Evolutionary conservation across 2,888 invertebrate species (phyloP), one percentile per base, ranked within the genome.

Genomic region (Rambutsinella grinnellia): DNA sequence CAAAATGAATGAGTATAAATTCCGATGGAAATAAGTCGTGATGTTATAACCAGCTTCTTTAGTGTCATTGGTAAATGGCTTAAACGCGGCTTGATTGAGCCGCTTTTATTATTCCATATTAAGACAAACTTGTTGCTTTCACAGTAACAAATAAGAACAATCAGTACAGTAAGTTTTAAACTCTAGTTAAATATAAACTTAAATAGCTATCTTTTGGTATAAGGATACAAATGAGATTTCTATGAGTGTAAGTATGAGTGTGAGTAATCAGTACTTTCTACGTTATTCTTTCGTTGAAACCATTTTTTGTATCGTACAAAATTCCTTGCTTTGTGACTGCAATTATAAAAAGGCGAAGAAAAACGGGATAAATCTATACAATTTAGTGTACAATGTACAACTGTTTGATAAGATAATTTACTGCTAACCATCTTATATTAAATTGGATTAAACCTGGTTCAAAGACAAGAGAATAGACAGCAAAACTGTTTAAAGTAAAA

Each of bases 381-480:
- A 47, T 70, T 47, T 70, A 70, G 62, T 62, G 70, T 70, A 70
- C 70, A 70, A 68, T 23, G 36, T 36, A n/a, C 13, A 36, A 13
- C 36, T 36, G 6, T 5, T 36, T 36, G 5, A 36, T 8, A 36
- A 36, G 36, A 8, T 36, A 36, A 36, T 36, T 36, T 36, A 36
- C 6, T 13, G 36, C 5, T 36, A 23, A 17, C 21, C 2, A 27
- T 27, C 15, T 1, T 56, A 54, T 56, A 27, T 8, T 2, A n/a
- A 58, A 26, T 24, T 24, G 26, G 2, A 24, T 63, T 63, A 53
- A 63, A 53, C 53, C 53, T 63, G 28, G 19, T 53, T 63, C 53
- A 53, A 44, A 36, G 36, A 65, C 44, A 23, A n/a, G 54, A 44
- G 51, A 15, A 36, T 36, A 17, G 53, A 36, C 21, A 28, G 21